Conservation (phyloP, 2,113 vertebrate genomes). For the Probosciger aterrimus region DNA sequence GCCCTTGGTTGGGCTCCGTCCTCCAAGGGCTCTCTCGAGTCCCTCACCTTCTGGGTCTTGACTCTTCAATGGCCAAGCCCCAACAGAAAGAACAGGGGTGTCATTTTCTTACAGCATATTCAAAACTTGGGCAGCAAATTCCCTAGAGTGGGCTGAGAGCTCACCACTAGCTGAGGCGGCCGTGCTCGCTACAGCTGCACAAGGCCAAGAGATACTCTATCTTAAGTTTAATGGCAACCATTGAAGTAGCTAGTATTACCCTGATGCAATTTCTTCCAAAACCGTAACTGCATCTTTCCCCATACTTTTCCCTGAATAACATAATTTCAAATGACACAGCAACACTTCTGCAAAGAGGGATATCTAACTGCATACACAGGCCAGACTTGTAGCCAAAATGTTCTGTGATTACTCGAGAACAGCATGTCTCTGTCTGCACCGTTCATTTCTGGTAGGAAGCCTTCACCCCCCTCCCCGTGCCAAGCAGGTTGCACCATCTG, state of each 20-base stretch:
- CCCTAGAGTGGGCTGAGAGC: accelerated
- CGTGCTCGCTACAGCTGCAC: accelerated
- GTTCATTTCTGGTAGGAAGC: accelerated
- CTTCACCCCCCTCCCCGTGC: accelerated
- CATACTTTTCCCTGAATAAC: accelerated
- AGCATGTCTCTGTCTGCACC: accelerated
- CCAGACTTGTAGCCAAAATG: accelerated
- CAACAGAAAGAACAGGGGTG: background rate
- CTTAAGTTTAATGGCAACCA: accelerated
- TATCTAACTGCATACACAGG: too few species aligned
- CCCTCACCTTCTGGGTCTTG: background rate
- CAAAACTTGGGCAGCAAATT: accelerated
- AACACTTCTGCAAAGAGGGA: accelerated
- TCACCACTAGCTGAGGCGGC: accelerated
- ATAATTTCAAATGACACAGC: accelerated
- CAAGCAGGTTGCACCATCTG: background rate
- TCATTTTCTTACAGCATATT: accelerated
- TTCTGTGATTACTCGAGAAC: accelerated
- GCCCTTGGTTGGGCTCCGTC: accelerated
- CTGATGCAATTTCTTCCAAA: accelerated
- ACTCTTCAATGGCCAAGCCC: background rate
- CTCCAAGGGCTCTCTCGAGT: background rate
- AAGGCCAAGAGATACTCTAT: background rate
- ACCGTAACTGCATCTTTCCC: background rate
- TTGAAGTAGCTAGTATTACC: background rate